Conservation (phyloP, 2,113 vertebrate species). For the Phodopus roborovskii region DNA sequence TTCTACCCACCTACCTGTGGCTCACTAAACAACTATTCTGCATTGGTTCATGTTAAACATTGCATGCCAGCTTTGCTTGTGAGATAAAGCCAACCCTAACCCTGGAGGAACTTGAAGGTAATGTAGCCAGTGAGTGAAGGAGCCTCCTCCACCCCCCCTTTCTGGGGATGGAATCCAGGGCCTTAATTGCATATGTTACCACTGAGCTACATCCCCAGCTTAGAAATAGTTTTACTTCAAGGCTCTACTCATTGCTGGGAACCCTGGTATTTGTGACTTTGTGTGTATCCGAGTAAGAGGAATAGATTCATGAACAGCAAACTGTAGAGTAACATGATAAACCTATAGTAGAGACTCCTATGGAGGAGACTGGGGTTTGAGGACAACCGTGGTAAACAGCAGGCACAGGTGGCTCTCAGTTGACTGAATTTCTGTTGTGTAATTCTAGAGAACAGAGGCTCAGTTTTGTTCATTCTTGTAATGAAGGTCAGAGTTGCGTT, state of each 20-base stretch:
- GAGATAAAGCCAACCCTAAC: slow-evolving; percentile 1
- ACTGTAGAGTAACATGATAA: background rate
- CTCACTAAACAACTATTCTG: background rate
- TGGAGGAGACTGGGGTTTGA: background rate
- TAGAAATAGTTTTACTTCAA: background rate
- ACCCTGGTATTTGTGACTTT: background rate
- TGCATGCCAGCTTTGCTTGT: background rate
- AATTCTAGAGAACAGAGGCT: slow-evolving; percentile 62
- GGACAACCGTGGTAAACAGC: background rate
- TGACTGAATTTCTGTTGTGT: slow-evolving; percentile 51
- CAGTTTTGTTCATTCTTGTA: slow-evolving; percentile 50
- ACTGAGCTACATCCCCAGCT: background rate
- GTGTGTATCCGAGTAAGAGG: background rate
- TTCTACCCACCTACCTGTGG: background rate
- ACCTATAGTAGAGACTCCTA: background rate
- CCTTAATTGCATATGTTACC: background rate
- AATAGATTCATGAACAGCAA: background rate
- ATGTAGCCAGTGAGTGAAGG: background rate
- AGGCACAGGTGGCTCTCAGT: background rate
- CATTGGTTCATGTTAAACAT: background rate
- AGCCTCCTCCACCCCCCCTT: background rate
- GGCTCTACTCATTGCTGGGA: background rate
- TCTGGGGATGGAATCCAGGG: background rate
- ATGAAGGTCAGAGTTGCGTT: slow-evolving; percentile 60
- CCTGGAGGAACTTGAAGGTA: background rate